Evolutionary conservation across 2,797 vertebrate species (phyloP), one percentile per base, ranked within the genome.

Genomic region (Stomatorhinus walkeri): DNA sequence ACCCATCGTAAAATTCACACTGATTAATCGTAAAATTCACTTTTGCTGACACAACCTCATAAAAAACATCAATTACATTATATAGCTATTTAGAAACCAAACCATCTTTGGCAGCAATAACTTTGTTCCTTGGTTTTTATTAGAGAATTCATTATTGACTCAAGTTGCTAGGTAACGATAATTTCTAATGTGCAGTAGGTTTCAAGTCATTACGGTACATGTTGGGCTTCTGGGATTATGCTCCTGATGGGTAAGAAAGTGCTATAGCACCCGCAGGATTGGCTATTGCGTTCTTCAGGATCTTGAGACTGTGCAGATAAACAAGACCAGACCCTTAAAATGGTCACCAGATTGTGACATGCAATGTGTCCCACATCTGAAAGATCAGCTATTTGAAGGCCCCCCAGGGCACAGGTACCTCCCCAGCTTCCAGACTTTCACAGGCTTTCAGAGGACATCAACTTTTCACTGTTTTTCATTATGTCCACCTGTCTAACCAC

Each of bases 401-500:
- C 0, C 36, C 72, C 14, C 72, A 79, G 72, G 72, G 5, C 72
- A 79, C 16, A 79, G 16, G 16, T n/a, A 43, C 72, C 14, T n/a
- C 72, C 64, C 28, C 64, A 32, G 24, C 28, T 14, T 43, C 36
- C 16, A 79, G 36, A 79, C 14, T 79, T 79, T 43, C 16, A 79
- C 14, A 79, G 14, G 6, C 36, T 79, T 79, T 79, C 16, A 43
- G 32, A 16, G 16, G 24, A 43, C 72, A 79, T 79, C 36, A 40
- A 43, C 72, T 0, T 43, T 79, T 43, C 36, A 43, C 32, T n/a
- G 36, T 8, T 79, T 79, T 43, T 79, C 72, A 19, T 43, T 40
- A 96, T n/a, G 91, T 91, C 8, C 89, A 91, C 16, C 90, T 92
- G 87, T 91, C 90, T 84, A 89, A 88, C 2, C 90, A 91, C 91